Conservation (phyloP, 2,888 invertebrate genomes). For the Steromphala cineraria region DNA sequence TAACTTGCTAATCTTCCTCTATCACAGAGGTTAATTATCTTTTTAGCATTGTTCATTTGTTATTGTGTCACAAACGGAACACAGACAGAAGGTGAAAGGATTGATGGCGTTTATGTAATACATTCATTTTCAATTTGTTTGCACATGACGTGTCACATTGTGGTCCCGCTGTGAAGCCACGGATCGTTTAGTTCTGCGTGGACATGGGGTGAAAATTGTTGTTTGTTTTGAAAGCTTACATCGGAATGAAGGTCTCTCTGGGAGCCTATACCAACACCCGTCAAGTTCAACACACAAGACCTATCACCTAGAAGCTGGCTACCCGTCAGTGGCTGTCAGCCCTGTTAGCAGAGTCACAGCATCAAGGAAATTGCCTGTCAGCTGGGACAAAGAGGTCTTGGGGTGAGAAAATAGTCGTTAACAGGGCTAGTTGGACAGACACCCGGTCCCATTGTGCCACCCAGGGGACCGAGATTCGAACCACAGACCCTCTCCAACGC, state of each 20-base stretch:
- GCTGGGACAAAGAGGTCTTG: not conserved
- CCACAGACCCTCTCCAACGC: not conserved
- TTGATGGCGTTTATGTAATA: not conserved
- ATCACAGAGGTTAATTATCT: conserved; percentile 10
- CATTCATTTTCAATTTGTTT: conserved; percentile 15
- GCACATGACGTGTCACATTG: not conserved
- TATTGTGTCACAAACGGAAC: not conserved
- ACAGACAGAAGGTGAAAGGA: not conserved
- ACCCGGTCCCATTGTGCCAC: not conserved
- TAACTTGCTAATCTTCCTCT: conserved; percentile 5
- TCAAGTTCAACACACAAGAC: not conserved
- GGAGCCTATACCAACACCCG: conserved; percentile 26
- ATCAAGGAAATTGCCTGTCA: conserved; percentile 28
- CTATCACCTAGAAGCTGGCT: not conserved
- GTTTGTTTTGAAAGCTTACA: conserved; percentile 26
- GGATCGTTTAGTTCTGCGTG: not conserved
- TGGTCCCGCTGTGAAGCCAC: not conserved
- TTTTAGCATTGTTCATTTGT: conserved; percentile 21
- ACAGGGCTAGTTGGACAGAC: conserved; percentile 16
- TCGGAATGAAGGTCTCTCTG: conserved; percentile 19
- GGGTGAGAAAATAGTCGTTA: conserved; percentile 27
- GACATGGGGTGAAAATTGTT: conserved; percentile 11
- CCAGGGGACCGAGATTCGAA: not conserved
- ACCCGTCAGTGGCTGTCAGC: conserved; percentile 20
- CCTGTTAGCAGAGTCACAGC: not conserved